Percentiles rank a stretch among this genome's conserved stretches.
Evolutionary conservation across 2,113 vertebrate species (phyloP).

Genomic region (Salvelinus fontinalis): DNA sequence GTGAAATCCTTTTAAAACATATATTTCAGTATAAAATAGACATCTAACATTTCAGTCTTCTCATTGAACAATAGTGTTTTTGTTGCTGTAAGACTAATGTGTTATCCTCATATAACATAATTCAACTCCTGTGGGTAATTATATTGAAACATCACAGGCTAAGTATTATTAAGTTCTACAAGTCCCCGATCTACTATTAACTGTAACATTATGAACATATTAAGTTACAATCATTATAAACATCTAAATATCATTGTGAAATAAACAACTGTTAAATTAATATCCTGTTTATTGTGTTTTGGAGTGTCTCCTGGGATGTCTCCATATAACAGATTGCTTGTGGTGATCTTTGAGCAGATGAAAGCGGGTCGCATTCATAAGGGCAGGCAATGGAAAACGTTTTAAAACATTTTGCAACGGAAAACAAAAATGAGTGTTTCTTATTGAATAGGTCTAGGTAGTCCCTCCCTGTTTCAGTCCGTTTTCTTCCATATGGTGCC

Average conservation of each 20-base stretch:
- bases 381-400: too few relatives aligned
- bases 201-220: background rate
- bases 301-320: background rate
- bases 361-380: background rate
- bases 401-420: too few relatives aligned
- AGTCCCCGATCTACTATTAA: background rate
- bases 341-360: background rate
- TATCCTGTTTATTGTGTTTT: constrained; percentile 9
- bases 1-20: too few relatives aligned
- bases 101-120: background rate
- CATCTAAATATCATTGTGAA: background rate
- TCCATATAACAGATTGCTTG: background rate
- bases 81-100: too few relatives aligned
- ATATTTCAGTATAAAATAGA: too few relatives aligned
- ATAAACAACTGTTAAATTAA: background rate
- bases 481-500: too few relatives aligned
- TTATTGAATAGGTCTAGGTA: too few relatives aligned
- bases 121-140: background rate
- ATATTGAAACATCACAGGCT: background rate
- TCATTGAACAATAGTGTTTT: too few relatives aligned
- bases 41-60: too few relatives aligned
- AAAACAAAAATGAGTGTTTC: too few relatives aligned
- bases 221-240: background rate
- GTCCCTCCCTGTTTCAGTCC: too few relatives aligned
- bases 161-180: background rate